A percentile compares a stretch with the other conserved stretches of the same genome.
Evolutionary conservation across 2,797 vertebrate species (phyloP).

Genomic region (Pipistrellus pygmaeus): DNA sequence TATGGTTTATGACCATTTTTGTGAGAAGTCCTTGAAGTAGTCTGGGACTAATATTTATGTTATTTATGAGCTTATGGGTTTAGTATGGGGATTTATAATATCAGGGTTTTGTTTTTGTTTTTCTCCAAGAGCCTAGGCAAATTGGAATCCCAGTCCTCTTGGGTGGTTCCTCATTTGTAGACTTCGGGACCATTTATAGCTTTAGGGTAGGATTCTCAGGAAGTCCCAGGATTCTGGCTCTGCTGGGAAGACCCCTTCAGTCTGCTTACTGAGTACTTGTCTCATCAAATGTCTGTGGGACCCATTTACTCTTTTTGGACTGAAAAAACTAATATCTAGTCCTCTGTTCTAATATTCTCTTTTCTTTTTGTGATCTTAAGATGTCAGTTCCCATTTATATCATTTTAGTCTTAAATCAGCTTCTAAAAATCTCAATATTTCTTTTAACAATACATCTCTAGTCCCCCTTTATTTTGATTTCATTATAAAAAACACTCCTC

Average conservation of each 20-base stretch:
- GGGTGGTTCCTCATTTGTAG: neutral
- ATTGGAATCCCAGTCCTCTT: neutral
- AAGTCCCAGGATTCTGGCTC: neutral
- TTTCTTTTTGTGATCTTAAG: constrained; percentile 47
- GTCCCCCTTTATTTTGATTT: constrained; percentile 69
- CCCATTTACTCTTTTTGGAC: constrained; percentile 22
- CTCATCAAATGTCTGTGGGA: neutral
- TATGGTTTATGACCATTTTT: neutral
- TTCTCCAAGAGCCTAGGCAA: too few relatives aligned
- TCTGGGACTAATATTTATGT: neutral
- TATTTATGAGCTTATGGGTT: neutral
- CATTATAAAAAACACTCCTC: constrained; percentile 39
- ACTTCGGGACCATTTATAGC: neutral
- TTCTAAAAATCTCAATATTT: constrained; percentile 54
- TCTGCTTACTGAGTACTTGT: neutral
- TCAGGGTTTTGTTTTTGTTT: neutral
- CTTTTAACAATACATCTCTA: constrained; percentile 44
- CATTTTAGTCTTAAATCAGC: constrained; percentile 43
- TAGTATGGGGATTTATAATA: neutral
- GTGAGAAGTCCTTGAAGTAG: neutral
- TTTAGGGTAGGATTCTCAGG: neutral
- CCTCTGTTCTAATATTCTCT: neutral
- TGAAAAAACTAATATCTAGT: neutral
- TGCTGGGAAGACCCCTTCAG: neutral
- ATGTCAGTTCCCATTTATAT: constrained; percentile 36